A percentile compares a stretch with the other conserved stretches of the same genome.
phyloP scores from a whole-genome alignment of 2,888 invertebrate genomes.

The Villa cingulata region DNA sequence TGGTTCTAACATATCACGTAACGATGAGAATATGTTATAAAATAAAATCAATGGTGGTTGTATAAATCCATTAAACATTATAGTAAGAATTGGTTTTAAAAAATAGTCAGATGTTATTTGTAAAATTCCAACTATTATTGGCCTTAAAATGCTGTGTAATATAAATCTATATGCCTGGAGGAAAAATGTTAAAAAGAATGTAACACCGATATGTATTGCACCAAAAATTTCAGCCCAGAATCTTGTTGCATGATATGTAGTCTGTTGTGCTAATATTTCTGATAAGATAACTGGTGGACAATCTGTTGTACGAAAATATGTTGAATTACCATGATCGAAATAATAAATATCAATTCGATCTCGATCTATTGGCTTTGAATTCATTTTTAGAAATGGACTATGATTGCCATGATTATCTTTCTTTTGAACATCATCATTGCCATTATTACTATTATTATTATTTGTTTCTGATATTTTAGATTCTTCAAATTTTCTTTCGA shows the following conservation, averaged over 20 bases:
- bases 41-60: conserved; percentile 54
- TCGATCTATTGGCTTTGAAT: neutral
- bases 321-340: conserved; percentile 52
- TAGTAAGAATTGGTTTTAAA: conserved; percentile 49
- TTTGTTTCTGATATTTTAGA: too few relatives aligned
- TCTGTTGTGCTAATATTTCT: conserved; percentile 44
- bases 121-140: conserved; percentile 45
- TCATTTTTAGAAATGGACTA: neutral
- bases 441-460: too few relatives aligned
- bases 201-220: conserved; percentile 43
- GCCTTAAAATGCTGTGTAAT: conserved; percentile 44
- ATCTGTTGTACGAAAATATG: conserved; percentile 50
- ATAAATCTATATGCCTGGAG: conserved; percentile 46
- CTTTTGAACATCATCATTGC: too few relatives aligned
- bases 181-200: conserved; percentile 46
- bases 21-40: conserved; percentile 46
- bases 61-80: conserved; percentile 48
- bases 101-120: conserved; percentile 53
- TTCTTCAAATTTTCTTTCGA: too few relatives aligned
- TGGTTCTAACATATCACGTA: conserved; percentile 48
- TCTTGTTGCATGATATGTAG: conserved; percentile 43
- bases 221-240: conserved; percentile 59
- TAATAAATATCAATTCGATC: conserved; percentile 47
- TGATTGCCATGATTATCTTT: too few relatives aligned
- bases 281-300: conserved; percentile 43